Conservation (phyloP, 64 coral and sea anemone species). For the Porites lutea region DNA sequence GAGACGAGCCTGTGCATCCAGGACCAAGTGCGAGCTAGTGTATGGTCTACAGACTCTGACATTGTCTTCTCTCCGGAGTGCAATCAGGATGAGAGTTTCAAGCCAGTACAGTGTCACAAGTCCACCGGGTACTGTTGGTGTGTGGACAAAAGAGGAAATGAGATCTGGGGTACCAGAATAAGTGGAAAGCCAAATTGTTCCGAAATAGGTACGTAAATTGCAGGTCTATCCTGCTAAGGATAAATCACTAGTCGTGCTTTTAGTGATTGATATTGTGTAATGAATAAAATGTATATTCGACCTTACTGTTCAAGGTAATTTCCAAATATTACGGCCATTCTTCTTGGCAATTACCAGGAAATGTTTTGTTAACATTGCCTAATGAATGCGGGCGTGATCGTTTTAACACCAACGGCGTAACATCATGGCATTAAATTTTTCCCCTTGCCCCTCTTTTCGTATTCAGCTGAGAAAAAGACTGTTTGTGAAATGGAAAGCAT, state of each 20-base stretch:
- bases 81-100: constrained; percentile 65
- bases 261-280: neutral
- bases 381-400: no score
- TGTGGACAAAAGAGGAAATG: constrained; percentile 80
- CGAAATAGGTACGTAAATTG: constrained; percentile 44
- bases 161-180: constrained; percentile 73
- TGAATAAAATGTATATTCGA: no score
- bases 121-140: constrained; percentile 91
- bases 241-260: neutral
- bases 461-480: constrained; percentile 46
- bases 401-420: no score
- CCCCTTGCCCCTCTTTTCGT: neutral
- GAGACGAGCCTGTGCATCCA: constrained; percentile 19
- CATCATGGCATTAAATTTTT: neutral
- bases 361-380: no score
- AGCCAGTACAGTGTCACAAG: constrained; percentile 73
- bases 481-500: constrained; percentile 65
- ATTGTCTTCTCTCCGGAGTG: constrained; percentile 76
- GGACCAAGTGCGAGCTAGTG: constrained; percentile 63
- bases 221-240: neutral
- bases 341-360: no score
- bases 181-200: constrained; percentile 65
- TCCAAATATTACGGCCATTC: no score
- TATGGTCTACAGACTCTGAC: constrained; percentile 23
- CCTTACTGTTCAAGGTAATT: no score